Evolutionary conservation across 2,113 vertebrate genomes (phyloP).

Genomic region (Paradisaea rubra): DNA sequence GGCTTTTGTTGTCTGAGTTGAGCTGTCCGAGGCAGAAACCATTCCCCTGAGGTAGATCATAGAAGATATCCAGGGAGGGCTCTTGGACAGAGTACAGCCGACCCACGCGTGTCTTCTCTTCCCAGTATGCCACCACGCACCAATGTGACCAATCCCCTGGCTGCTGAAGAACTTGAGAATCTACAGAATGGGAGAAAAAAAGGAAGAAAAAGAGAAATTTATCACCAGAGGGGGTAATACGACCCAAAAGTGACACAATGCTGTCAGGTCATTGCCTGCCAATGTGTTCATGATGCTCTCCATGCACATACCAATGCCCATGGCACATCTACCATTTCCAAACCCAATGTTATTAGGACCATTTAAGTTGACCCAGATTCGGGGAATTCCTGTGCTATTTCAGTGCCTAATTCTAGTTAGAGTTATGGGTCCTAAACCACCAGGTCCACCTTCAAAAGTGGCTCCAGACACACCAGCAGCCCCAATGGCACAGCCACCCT

Average conservation of each 20-base stretch:
- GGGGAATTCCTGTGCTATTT: neutral
- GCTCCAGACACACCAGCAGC: neutral
- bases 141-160: constrained; percentile 90
- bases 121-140: constrained; percentile 99
- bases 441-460: neutral
- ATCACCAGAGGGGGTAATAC: too few relatives aligned
- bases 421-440: fast-evolving
- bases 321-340: too few relatives aligned
- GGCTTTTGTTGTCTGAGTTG: constrained; percentile 94
- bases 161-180: constrained; percentile 93
- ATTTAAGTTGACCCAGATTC: too few relatives aligned
- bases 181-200: constrained; percentile 40
- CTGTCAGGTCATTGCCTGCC: too few relatives aligned
- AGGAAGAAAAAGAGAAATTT: too few relatives aligned
- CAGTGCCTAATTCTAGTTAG: neutral
- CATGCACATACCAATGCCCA: too few relatives aligned
- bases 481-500: fast-evolving
- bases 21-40: constrained; percentile 98
- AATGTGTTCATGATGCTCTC: too few relatives aligned
- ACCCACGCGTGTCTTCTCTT: constrained; percentile 95
- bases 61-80: constrained; percentile 98
- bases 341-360: too few relatives aligned
- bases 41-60: constrained; percentile 99
- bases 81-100: constrained; percentile 98
- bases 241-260: too few relatives aligned